Evolutionary conservation across 2,888 invertebrate genomes (phyloP), one percentile per base, ranked within the genome.

Genomic region (Ramazzottius varieornatus): DNA sequence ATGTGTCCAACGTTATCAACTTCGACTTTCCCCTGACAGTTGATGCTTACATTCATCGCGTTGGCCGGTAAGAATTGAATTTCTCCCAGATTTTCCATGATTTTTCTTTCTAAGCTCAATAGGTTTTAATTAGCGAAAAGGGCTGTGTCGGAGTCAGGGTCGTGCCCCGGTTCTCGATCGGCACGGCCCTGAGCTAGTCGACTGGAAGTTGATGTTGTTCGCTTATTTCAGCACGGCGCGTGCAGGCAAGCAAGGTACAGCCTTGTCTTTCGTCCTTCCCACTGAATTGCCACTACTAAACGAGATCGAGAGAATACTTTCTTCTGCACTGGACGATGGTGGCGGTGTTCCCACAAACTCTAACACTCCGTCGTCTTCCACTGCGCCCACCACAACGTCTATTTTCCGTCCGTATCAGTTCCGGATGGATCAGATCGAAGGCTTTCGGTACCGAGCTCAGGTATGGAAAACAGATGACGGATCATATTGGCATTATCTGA

Each of bases 1-100:
- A 85, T 75, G 94, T 99, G 0, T 83, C 93, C 4, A 96, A 96
- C 78, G 91, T 99, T 0, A 85, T 99, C 67, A 99, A 99, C 78
- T 98, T 96, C 78, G 98, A 99, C 78, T 96, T 98, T 76, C 98
- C 98, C 0, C 78, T 82, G 13, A 86, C 88, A 73, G 83, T 86
- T 0, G 86, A 83, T 72, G 85, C 92, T 0, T 99, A 99, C 74
- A 85, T 98, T 67, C 98, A 99, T 75, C 81, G 98, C 72, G 94
- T 93, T 0, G 98, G 96, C 0, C 75, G 78, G 78, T 78, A 40
- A 40, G 8, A 20, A 8, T 40, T 40, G 20, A 40, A 40, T 40
- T 40, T 40, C 40, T 40, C 8, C 8, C 20, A 40, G 8, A 8
- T 40, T 20, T 40, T 40, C 40, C 20, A 20, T 40, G 40, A 8